A percentile compares a stretch with the other conserved stretches of the same genome.
Evolutionary conservation across 2,113 vertebrate species (phyloP).

Genomic region (Leptocoma aspasia): DNA sequence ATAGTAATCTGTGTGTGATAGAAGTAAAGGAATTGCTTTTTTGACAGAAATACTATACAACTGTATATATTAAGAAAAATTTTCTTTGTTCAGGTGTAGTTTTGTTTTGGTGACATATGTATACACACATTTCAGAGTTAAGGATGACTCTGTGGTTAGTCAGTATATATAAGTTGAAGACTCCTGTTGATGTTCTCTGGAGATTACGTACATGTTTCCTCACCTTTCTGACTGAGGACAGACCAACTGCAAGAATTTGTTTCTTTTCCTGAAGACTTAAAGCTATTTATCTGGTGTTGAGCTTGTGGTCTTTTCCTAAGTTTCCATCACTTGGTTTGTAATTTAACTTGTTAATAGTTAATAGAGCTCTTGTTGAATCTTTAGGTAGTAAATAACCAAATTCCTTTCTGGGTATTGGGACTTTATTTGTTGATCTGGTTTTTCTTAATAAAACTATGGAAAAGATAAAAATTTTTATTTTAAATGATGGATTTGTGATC

Average conservation of each 20-base stretch:
- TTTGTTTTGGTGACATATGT: neutral
- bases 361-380: neutral
- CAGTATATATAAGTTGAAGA: neutral
- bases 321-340: neutral
- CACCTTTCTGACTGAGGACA: neutral
- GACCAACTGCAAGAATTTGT: neutral
- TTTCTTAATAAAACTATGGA: neutral
- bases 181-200: neutral
- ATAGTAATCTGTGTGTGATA: neutral
- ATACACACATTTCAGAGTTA: neutral
- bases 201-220: neutral
- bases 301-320: neutral
- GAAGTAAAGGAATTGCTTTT: neutral
- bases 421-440: neutral
- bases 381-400: neutral
- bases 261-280: neutral
- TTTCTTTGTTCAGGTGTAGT: neutral
- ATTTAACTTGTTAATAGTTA: too few species aligned
- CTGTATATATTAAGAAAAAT: neutral
- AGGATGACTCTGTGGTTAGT: neutral
- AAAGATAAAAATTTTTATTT: neutral
- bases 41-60: neutral
- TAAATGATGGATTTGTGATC: neutral
- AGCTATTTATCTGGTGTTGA: neutral
- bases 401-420: neutral